Conservation (phyloP, 2,888 invertebrate genomes). For the Sphecodes monilicornis region DNA sequence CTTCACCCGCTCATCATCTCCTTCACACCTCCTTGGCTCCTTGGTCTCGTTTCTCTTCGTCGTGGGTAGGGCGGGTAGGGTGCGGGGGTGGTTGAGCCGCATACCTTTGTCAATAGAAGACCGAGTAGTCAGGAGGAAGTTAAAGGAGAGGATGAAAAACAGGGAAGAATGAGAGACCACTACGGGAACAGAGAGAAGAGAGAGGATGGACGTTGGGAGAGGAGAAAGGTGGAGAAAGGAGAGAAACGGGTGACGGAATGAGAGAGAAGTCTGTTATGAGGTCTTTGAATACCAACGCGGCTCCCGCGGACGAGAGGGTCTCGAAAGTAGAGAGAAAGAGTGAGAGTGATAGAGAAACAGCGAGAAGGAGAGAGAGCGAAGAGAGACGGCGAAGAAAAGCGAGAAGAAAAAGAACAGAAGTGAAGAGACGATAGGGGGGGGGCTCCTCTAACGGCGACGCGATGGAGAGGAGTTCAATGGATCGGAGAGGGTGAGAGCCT, state of each 20-base stretch:
- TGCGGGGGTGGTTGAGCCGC: slow-evolving; percentile 46
- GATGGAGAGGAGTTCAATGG: slow-evolving; percentile 64
- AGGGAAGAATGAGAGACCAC: slow-evolving; percentile 9
- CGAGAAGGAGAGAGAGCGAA: slow-evolving; percentile 34
- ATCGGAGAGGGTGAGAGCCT: slow-evolving; percentile 54
- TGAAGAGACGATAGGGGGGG: slow-evolving; percentile 37
- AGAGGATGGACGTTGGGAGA: not conserved
- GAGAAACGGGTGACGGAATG: slow-evolving; percentile 58
- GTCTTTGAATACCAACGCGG: slow-evolving; percentile 71
- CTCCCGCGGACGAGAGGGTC: slow-evolving; percentile 13
- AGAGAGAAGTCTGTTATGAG: slow-evolving; percentile 71
- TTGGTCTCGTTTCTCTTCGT: slow-evolving; percentile 68
- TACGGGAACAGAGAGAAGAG: slow-evolving; percentile 50
- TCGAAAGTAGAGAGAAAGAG: slow-evolving; percentile 26
- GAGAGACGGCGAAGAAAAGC: slow-evolving; percentile 49
- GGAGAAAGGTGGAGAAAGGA: slow-evolving; percentile 42
- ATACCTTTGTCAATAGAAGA: slow-evolving; percentile 70
- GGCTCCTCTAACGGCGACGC: slow-evolving; percentile 11
- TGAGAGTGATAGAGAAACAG: slow-evolving; percentile 14
- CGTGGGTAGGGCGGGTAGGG: slow-evolving; percentile 39
- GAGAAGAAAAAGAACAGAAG: slow-evolving; percentile 55
- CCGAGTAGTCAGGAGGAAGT: slow-evolving; percentile 40
- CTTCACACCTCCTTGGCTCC: slow-evolving; percentile 63
- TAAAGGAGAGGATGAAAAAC: slow-evolving; percentile 41
- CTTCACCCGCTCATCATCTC: slow-evolving; percentile 38